Base-by-base conservation (phyloP, 1,140 invertebrate species). In the Mycetomoellerius zeteki region DNA sequence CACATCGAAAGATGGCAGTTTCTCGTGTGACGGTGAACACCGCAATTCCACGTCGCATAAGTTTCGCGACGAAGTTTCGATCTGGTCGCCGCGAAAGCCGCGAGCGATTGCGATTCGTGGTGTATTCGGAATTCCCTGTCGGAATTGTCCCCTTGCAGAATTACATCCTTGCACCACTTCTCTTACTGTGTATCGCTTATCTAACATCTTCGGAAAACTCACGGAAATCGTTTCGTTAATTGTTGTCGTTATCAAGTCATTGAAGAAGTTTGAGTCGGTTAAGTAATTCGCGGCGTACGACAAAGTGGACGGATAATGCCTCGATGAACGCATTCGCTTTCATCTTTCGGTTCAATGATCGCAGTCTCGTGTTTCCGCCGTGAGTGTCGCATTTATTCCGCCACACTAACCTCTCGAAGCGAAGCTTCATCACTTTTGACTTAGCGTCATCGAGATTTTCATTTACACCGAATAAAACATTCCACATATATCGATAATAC, bases 1-100 rank as follows among this genome's bases (percentile, higher is more conserved):
- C 69, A 84, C 69, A 84, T 75, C 80, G 80, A 84, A 84, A 84
- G 80, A 84, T 84, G 69, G 54, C 27, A 69, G 69, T 60, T 84
- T 62, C 80, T 84, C 80, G 69, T 69, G 69, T 52, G 27, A 43
- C 60, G 27, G 77, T 24, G 62, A 80, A 62, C 71, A 30, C 27
- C 30, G 80, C 80, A 84, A 84, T 84, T 84, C n/a, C 37, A 8
- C 54, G 80, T 84, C 69, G 80, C 80, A 50, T 75, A 84, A 84
- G 80, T 84, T 84, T 50, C 80, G 54, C 67, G 80, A 50, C 52
- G 0, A 82, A 72, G 80, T 58, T 73, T 43, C 80, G 80, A 82
- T 82, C 69, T 60, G 54, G 54, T 47, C 69, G 37, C 67, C 77
- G 30, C 52, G 52, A 73, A 73, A 73, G 65, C 67, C 67, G 67